Evolutionary conservation across 2,888 invertebrate genomes (phyloP).

Genomic region (Hemistola chrysoprasaria): DNA sequence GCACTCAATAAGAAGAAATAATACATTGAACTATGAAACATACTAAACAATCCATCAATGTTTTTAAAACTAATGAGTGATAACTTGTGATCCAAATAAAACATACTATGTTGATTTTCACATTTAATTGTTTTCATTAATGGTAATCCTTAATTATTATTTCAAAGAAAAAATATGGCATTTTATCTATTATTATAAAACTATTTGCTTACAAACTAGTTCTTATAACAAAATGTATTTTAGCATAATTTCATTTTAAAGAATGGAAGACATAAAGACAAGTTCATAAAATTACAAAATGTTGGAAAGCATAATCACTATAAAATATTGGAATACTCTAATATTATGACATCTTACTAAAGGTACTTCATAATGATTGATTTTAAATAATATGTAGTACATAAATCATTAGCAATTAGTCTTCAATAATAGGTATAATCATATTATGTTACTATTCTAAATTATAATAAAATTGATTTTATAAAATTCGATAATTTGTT

Average conservation of each 20-base stretch:
- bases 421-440: too few relatives aligned
- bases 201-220: background rate
- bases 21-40: constrained; percentile 18
- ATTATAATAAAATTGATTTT: constrained; percentile 8
- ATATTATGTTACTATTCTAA: background rate
- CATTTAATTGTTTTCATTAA: constrained; percentile 13
- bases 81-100: constrained; percentile 29
- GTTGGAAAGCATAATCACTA: background rate
- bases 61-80: constrained; percentile 13
- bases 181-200: constrained; percentile 2
- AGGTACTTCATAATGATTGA: too few relatives aligned
- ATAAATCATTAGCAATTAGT: too few relatives aligned
- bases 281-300: constrained; percentile 2
- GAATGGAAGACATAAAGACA: constrained; percentile 28
- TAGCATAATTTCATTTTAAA: constrained; percentile 11
- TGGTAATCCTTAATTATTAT: constrained; percentile 19
- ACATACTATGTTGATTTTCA: constrained; percentile 29
- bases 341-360: too few relatives aligned
- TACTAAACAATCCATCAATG: background rate
- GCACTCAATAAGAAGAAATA: constrained; percentile 86
- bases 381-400: too few relatives aligned
- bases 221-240: background rate
- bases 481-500: too few relatives aligned
- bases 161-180: constrained; percentile 25
- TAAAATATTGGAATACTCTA: too few relatives aligned